phyloP scores from a whole-genome alignment of 2,797 vertebrate species.

The Clarias pachynema region DNA sequence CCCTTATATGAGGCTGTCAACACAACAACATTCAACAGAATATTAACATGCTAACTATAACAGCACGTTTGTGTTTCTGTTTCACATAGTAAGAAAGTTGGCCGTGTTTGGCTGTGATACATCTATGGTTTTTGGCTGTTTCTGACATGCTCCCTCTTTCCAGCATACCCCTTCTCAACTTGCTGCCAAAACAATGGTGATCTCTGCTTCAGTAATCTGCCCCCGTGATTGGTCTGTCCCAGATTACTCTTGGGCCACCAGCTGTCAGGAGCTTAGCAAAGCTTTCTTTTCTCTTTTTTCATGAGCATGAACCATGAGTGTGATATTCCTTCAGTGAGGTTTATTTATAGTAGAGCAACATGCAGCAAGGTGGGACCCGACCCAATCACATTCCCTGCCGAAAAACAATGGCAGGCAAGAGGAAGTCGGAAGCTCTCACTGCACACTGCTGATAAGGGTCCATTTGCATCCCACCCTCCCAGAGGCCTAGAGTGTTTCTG shows the following conservation, averaged over 20 bases:
- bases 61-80: constrained; percentile 1
- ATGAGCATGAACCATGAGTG: constrained; percentile 56
- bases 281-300: constrained; percentile 29
- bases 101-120: constrained; percentile 6
- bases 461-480: constrained; percentile 56
- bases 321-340: constrained; percentile 68
- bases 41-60: constrained; percentile 18
- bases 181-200: constrained; percentile 74
- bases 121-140: constrained; percentile 24
- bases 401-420: constrained; percentile 61
- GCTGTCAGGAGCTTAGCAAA: constrained; percentile 70
- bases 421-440: constrained; percentile 64
- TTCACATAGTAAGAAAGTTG: neutral
- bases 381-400: constrained; percentile 60
- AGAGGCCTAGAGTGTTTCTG: constrained; percentile 54
- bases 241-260: constrained; percentile 82
- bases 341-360: constrained; percentile 58
- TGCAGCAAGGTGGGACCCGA: constrained; percentile 42
- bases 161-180: constrained; percentile 39
- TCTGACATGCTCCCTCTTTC: constrained; percentile 18
- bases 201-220: constrained; percentile 75
- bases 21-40: constrained; percentile 24
- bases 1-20: constrained; percentile 42
- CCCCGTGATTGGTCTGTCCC: constrained; percentile 71
- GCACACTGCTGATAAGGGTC: constrained; percentile 67